phyloP scores from a whole-genome alignment of 2,888 invertebrate species.

The Drosophila multiciliata region DNA sequence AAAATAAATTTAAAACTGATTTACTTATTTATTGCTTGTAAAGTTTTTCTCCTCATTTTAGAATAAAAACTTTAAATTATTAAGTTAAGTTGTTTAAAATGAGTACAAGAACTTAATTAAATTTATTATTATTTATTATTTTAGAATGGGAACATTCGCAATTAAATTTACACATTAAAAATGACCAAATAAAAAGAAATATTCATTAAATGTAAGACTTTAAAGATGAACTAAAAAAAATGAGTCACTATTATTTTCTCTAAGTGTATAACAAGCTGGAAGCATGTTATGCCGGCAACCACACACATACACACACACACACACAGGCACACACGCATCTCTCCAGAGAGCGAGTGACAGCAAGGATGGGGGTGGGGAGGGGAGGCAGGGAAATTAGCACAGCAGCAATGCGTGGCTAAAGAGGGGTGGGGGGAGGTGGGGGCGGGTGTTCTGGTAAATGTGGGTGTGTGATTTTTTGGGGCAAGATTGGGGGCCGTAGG shows the following conservation, averaged over 20 bases:
- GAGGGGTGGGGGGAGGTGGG: not conserved
- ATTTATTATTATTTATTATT: too few relatives aligned
- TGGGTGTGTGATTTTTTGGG: not conserved
- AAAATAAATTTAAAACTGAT: not conserved
- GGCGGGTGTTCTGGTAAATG: not conserved
- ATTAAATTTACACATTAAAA: too few relatives aligned
- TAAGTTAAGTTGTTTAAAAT: not conserved
- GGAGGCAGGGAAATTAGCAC: conserved; percentile 59
- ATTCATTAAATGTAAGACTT: not conserved
- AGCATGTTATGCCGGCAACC: conserved; percentile 45
- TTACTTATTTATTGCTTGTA: not conserved
- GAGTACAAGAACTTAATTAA: accelerated
- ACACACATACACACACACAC: conserved; percentile 29
- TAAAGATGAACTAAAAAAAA: not conserved
- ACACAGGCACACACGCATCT: conserved; percentile 9
- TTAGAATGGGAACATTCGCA: too few relatives aligned
- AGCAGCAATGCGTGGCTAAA: conserved; percentile 15
- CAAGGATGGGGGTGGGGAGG: not conserved
- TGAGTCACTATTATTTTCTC: not conserved
- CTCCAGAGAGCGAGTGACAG: not conserved
- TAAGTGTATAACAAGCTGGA: conserved; percentile 14
- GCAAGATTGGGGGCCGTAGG: conserved; percentile 34
- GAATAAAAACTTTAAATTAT: not conserved
- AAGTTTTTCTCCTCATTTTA: not conserved
- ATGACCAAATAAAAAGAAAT: too few relatives aligned